Evolutionary conservation across 2,113 vertebrate genomes (phyloP).

Genomic region (Junco hyemalis): DNA sequence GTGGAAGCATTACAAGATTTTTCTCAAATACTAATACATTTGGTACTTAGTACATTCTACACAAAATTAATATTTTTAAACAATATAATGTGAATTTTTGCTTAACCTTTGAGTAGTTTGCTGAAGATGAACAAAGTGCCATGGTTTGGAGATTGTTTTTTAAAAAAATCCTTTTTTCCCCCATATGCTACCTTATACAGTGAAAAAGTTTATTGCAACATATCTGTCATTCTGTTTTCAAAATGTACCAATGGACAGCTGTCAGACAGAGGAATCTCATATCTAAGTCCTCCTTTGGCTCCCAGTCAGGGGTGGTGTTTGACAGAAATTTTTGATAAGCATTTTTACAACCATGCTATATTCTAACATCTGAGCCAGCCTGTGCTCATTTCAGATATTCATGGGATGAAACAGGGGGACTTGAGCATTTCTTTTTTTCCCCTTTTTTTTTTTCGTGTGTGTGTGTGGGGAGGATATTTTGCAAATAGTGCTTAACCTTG

Average conservation of each 20-base stretch:
- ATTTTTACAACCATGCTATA: not conserved
- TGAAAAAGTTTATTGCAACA: not conserved
- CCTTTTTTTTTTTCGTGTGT: too few species aligned
- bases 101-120: not conserved
- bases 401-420: not conserved
- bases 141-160: not conserved
- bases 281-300: constrained; percentile 28
- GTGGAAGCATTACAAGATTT: not conserved
- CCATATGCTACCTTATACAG: not conserved
- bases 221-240: not conserved
- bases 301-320: not conserved
- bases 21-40: not conserved
- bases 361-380: not conserved
- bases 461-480: not conserved
- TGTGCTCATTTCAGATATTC: not conserved
- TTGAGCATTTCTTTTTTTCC: not conserved
- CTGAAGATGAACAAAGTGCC: not conserved
- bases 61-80: not conserved
- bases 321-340: not conserved
- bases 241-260: constrained; percentile 14
- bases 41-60: not conserved
- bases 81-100: not conserved
- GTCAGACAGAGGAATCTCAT: constrained; percentile 23
- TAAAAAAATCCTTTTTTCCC: accelerated
- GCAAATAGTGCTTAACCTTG: not conserved